These are phyloP conservation scores for Trachymyrmex septentrionalis DNA, from an alignment of 1,140 invertebrate species.

Conservation along the genomic window DNA sequence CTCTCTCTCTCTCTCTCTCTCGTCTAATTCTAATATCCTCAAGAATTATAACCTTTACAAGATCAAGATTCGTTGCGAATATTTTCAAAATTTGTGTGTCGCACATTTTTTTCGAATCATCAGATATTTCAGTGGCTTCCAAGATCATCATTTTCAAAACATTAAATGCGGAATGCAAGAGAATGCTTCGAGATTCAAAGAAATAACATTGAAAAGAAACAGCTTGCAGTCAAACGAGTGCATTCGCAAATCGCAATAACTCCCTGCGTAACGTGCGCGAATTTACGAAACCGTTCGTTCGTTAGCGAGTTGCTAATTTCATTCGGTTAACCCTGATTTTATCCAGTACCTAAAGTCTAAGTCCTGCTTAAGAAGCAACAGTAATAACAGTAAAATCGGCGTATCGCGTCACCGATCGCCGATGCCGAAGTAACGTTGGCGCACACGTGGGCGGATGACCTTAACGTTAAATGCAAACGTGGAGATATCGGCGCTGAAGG, in stretches of 20 bases:
- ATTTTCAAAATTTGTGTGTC: not conserved
- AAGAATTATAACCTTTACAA: not conserved
- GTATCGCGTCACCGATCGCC: conserved; percentile 65
- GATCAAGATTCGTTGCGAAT: not conserved
- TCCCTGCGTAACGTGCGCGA: not conserved
- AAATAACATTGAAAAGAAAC: conserved; percentile 1
- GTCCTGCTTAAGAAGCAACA: conserved; percentile 7
- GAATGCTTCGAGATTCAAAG: not conserved
- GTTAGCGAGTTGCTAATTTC: conserved; percentile 55
- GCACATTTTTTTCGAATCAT: not conserved
- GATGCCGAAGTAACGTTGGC: conserved; percentile 53
- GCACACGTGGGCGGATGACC: conserved; percentile 69
- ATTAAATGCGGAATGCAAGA: not conserved
- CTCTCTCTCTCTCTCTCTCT: no score
- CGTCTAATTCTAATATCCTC: not conserved
- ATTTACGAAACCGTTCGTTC: conserved; percentile 15
- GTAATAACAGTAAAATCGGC: conserved; percentile 69
- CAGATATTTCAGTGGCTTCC: not conserved
- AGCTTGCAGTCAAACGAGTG: not conserved
- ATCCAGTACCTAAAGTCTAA: conserved; percentile 42
- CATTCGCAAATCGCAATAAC: not conserved
- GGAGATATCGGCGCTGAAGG: conserved; percentile 79
- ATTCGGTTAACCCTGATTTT: conserved; percentile 57
- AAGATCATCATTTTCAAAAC: not conserved
- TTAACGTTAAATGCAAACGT: conserved; percentile 75